phyloP scores from a whole-genome alignment of 2,113 vertebrate species.

The Tetraodon nigroviridis region DNA sequence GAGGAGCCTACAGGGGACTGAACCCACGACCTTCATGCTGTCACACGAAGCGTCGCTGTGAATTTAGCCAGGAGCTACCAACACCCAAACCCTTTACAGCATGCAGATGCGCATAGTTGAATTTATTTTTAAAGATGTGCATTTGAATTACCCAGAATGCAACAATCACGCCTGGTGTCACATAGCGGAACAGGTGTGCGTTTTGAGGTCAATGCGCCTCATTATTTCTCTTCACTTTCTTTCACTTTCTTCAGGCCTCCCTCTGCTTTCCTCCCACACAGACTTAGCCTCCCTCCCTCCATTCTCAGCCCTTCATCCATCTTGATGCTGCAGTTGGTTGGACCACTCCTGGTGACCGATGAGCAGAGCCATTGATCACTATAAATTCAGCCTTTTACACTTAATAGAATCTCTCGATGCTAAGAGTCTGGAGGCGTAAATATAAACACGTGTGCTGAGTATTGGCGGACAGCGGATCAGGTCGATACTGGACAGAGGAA shows the following conservation, averaged over 20 bases:
- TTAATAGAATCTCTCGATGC: constrained; percentile 39
- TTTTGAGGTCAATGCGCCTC: constrained; percentile 16
- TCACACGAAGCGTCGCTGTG: too few relatives aligned
- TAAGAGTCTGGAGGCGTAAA: not conserved
- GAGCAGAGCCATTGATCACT: constrained; percentile 36
- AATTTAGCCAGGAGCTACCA: too few relatives aligned
- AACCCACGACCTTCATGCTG: too few relatives aligned
- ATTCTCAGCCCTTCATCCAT: constrained; percentile 28
- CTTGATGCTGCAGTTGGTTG: constrained; percentile 22
- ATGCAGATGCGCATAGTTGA: too few relatives aligned
- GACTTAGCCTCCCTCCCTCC: constrained; percentile 18
- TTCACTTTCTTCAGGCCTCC: constrained; percentile 30
- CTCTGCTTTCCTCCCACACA: constrained; percentile 28
- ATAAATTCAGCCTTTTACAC: constrained; percentile 45
- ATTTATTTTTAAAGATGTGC: too few relatives aligned
- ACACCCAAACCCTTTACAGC: too few relatives aligned
- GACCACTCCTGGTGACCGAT: constrained; percentile 40
- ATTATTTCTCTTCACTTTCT: constrained; percentile 10
- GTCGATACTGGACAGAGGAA: too few relatives aligned
- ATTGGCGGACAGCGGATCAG: not conserved
- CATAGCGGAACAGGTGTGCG: not conserved
- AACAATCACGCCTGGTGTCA: not conserved
- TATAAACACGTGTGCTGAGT: not conserved
- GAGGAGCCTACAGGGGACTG: too few relatives aligned
- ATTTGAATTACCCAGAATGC: too few relatives aligned